Percentiles rank a stretch among this genome's conserved stretches.
phyloP scores from a whole-genome alignment of 2,797 vertebrate species.

The Amblyraja radiata region DNA sequence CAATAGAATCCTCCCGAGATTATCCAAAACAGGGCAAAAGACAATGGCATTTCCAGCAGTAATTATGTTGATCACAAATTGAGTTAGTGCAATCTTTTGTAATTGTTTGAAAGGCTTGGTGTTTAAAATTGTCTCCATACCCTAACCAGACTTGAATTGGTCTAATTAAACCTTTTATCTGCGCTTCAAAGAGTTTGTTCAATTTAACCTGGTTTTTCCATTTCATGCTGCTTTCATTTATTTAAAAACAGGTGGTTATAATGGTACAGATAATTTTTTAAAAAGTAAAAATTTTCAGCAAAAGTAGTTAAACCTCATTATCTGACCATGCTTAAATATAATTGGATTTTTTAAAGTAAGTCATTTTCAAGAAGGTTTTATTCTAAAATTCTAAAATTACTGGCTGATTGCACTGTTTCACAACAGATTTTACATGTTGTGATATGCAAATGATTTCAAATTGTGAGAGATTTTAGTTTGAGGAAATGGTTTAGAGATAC shows the following conservation, averaged over 20 bases:
- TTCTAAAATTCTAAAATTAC: not conserved
- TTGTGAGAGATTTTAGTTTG: not conserved
- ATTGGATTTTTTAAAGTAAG: not conserved
- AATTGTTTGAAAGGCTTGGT: too few relatives aligned
- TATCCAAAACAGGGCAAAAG: too few relatives aligned
- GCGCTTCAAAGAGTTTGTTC: too few relatives aligned
- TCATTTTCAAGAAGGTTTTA: not conserved
- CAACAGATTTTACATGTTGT: not conserved
- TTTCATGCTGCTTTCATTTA: not conserved
- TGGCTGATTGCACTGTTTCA: not conserved
- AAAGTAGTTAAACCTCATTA: not conserved
- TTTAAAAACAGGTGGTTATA: not conserved
- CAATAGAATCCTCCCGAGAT: too few relatives aligned
- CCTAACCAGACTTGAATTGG: too few relatives aligned
- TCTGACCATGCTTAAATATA: not conserved
- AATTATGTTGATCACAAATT: too few relatives aligned
- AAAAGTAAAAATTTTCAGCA: not conserved
- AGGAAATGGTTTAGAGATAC: too few relatives aligned
- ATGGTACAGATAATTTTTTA: not conserved
- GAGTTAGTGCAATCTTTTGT: too few relatives aligned
- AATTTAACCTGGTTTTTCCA: not conserved
- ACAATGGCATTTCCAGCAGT: too few relatives aligned
- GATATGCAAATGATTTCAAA: not conserved
- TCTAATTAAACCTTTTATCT: too few relatives aligned
- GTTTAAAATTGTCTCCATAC: too few relatives aligned